Evolutionary conservation across 2,888 invertebrate species (phyloP), one percentile per base, ranked within the genome.

Genomic region (Elmis aenea): DNA sequence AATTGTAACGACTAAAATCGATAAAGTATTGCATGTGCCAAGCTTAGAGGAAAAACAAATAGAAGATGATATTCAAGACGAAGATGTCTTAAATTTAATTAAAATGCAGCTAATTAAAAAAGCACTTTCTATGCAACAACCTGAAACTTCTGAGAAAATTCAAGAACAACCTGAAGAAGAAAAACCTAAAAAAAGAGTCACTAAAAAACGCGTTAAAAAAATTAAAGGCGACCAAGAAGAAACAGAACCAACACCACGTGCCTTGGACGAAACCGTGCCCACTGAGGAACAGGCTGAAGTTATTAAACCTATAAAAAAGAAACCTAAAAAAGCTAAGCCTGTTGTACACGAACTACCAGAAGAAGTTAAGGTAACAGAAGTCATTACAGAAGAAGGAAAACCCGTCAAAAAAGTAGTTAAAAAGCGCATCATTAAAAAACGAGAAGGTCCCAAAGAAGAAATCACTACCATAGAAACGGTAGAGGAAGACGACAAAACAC

Each of bases 31-130:
- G 6, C 40, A 48, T 41, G 58, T 66, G 6, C 65, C 68, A 1
- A 52, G 62, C 10, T 46, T 67, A 21, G 50, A 50, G 6, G 38
- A 55, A 31, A 66, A 70, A 57, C n/a, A n/a, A n/a, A n/a, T n/a
- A n/a, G 49, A 66, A 27, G 50, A 51, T 20, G 53, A 57, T 0
- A 51, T 58, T 39, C 57, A 45, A n/a, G 54, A 57, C 13, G 58
- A 58, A 31, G 51, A 52, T 29, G 54, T 60, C 12, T 46, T 65
- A 24, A 59, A 62, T 37, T 42, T 62, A 33, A 42, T 63, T 1
- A 55, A 59, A 46, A 35, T 58, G 23, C 64, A 64, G 46, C 45
- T 65, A 12, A 39, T 66, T 2, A 53, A 54, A 34, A 65, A 62
- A 40, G 55, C 61, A 8, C 33, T 64, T 13, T 37, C 52, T 9